Evolutionary conservation across 1,140 invertebrate genomes (phyloP).

Genomic region (Ostrea edulis): DNA sequence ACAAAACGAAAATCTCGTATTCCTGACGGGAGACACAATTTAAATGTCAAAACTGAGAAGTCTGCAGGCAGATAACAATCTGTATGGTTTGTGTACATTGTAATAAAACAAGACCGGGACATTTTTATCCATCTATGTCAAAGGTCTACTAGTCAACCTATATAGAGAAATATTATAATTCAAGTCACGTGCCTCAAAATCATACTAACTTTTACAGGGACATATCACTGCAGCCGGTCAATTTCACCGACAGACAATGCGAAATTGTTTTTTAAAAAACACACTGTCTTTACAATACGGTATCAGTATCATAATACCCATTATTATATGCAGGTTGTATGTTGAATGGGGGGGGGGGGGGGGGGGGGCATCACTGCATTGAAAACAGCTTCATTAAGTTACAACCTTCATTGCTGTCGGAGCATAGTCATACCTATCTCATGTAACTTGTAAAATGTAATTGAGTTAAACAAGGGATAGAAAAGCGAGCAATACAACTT

Average conservation of each 20-base stretch:
- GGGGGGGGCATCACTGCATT: no score
- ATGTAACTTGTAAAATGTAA: background rate
- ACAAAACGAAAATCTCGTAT: background rate
- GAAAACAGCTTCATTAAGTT: background rate
- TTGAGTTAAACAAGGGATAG: background rate
- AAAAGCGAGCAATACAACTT: background rate
- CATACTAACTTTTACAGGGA: no score
- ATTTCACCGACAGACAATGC: no score
- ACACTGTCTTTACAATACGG: no score
- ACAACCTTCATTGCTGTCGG: background rate
- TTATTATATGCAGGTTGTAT: no score
- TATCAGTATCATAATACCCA: no score
- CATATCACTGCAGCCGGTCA: no score
- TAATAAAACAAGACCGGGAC: background rate
- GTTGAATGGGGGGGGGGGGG: no score
- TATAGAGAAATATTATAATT: background rate
- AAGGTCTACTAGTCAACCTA: background rate
- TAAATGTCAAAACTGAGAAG: slow-evolving; percentile 18
- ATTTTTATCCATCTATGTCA: background rate
- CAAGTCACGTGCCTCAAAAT: no score
- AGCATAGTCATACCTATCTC: background rate
- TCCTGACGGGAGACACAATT: background rate
- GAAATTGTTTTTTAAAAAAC: no score
- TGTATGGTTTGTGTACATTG: background rate
- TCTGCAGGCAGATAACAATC: background rate